Evolutionary conservation across 1,140 invertebrate genomes (phyloP).

Genomic region (Aphis craccivora): DNA sequence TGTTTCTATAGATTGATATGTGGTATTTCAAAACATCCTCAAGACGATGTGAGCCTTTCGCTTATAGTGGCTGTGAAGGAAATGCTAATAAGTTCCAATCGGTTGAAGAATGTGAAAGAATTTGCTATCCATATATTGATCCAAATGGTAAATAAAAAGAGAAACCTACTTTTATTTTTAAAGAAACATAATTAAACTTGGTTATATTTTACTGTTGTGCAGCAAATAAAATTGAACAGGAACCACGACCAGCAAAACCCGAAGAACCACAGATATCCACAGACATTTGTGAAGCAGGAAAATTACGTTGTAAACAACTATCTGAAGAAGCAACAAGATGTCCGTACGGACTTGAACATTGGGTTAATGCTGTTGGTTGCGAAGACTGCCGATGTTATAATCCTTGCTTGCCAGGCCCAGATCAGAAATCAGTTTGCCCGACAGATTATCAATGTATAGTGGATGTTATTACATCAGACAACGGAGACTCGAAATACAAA

Average conservation of each 20-base stretch:
- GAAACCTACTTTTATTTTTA: background rate
- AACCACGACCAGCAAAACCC: conserved; percentile 35
- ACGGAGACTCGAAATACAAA: conserved; percentile 65
- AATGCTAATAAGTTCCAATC: conserved; percentile 83
- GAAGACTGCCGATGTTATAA: conserved; percentile 78
- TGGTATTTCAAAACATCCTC: conserved; percentile 74
- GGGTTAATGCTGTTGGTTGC: conserved; percentile 72
- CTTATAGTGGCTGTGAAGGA: conserved; percentile 83
- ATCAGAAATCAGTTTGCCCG: conserved; percentile 68
- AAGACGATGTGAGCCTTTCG: conserved; percentile 74
- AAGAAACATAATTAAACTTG: background rate
- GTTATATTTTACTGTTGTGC: background rate
- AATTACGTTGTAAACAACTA: conserved; percentile 67
- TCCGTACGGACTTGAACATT: conserved; percentile 79
- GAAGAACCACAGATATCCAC: conserved; percentile 60
- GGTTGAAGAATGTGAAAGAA: conserved; percentile 82
- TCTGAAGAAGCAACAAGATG: conserved; percentile 68
- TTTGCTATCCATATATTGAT: conserved; percentile 76
- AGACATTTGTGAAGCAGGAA: conserved; percentile 68
- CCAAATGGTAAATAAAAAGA: conserved; percentile 68
- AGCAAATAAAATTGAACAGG: conserved; percentile 64
- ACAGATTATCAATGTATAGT: conserved; percentile 74
- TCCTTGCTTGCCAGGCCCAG: conserved; percentile 70
- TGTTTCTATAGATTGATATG: conserved; percentile 58
- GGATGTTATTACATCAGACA: conserved; percentile 66